phyloP scores from a whole-genome alignment of 1,140 invertebrate genomes.

The Wasmannia auropunctata region DNA sequence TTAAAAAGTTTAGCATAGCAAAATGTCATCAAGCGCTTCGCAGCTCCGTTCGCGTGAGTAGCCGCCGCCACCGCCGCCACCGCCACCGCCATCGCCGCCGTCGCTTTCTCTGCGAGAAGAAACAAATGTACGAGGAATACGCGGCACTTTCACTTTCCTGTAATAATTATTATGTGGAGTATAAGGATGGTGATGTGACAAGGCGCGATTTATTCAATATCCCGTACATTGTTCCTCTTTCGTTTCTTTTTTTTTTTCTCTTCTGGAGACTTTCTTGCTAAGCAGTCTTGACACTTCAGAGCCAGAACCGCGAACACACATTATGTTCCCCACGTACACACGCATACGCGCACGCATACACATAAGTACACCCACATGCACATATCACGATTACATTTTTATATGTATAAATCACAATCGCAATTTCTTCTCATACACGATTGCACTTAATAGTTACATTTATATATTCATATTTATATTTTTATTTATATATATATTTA shows the following conservation, averaged over 20 bases:
- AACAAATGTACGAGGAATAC: constrained; percentile 15
- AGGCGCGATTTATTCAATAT: constrained; percentile 47
- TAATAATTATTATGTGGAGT: constrained; percentile 32
- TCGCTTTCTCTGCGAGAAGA: neutral
- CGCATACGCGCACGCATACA: constrained; percentile 47
- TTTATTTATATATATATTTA: constrained; percentile 35
- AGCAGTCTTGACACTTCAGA: constrained; percentile 24
- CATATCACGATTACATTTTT: constrained; percentile 57
- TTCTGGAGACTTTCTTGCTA: constrained; percentile 9
- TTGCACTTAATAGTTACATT: constrained; percentile 69
- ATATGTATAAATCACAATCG: constrained; percentile 70
- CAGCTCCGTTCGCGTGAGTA: constrained; percentile 19
- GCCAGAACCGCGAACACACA: constrained; percentile 56
- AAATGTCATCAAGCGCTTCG: constrained; percentile 60
- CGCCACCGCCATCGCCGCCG: neutral
- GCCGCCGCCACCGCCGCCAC: neutral
- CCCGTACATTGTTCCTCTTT: constrained; percentile 16
- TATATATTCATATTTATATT: constrained; percentile 55
- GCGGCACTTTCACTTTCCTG: constrained; percentile 47
- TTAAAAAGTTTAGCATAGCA: constrained; percentile 48
- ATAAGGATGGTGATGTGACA: constrained; percentile 12
- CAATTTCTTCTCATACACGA: constrained; percentile 62
- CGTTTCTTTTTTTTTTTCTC: neutral
- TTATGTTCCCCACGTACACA: constrained; percentile 59
- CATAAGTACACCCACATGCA: constrained; percentile 59